Percentiles rank a stretch among this genome's conserved stretches.
Conservation (phyloP, 2,888 invertebrate genomes). For the Drosophila subsilvestris region DNA sequence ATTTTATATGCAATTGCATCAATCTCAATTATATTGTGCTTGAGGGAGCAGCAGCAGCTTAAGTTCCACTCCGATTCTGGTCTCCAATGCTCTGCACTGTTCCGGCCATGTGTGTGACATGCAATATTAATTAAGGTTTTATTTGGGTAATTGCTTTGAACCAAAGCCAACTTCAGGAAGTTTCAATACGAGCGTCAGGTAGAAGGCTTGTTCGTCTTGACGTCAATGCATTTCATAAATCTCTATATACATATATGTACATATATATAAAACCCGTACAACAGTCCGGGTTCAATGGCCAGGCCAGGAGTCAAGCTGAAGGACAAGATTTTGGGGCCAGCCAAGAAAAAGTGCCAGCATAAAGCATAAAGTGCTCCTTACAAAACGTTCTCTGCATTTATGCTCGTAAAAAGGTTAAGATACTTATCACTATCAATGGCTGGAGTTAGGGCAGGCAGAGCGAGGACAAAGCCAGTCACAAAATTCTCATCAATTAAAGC, state of each 20-base stretch:
- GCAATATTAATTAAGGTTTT: constrained; percentile 75
- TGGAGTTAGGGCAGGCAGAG: constrained; percentile 24
- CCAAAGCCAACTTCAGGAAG: constrained; percentile 41
- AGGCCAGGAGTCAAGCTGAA: constrained; percentile 53
- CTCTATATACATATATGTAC: constrained; percentile 15
- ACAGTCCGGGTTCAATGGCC: constrained; percentile 65
- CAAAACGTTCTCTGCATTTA: constrained; percentile 18
- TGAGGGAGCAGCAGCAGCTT: constrained; percentile 39
- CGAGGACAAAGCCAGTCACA: constrained; percentile 20
- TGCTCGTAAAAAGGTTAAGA: constrained; percentile 45
- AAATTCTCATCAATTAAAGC: constrained; percentile 41
- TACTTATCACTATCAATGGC: constrained; percentile 52
- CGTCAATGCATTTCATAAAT: constrained; percentile 38
- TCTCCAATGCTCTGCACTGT: neutral
- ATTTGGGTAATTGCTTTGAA: constrained; percentile 68
- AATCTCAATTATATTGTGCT: constrained; percentile 71
- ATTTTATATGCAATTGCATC: constrained; percentile 76
- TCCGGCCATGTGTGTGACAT: constrained; percentile 48
- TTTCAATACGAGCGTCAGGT: constrained; percentile 25
- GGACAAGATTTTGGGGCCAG: constrained; percentile 47
- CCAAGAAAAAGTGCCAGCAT: constrained; percentile 36
- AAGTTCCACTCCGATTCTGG: neutral
- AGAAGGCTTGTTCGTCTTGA: constrained; percentile 24
- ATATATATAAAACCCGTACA: constrained; percentile 9
- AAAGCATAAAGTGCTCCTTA: constrained; percentile 34